phyloP scores from a whole-genome alignment of 2,888 invertebrate genomes.

The Heteromyza rotundicornis region DNA sequence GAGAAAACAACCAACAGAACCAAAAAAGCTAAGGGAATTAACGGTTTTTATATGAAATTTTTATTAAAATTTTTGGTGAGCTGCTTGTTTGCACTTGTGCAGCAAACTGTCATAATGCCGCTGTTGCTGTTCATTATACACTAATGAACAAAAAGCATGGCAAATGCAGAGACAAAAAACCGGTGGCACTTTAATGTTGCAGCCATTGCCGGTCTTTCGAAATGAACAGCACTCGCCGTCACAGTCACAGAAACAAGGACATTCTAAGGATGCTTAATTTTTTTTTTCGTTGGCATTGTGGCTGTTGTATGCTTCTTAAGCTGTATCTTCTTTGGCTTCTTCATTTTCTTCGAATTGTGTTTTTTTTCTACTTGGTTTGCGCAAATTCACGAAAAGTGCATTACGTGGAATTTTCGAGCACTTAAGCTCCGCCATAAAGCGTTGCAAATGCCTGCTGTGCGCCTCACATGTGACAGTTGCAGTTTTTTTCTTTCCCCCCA shows the following conservation, averaged over 20 bases:
- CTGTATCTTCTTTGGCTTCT: too few species aligned
- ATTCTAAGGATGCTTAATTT: slow-evolving; percentile 12
- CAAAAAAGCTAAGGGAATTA: slow-evolving; percentile 46
- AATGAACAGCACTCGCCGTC: not conserved
- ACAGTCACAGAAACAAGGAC: not conserved
- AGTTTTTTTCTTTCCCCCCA: slow-evolving; percentile 27
- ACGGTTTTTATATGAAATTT: slow-evolving; percentile 49
- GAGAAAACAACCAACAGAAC: slow-evolving; percentile 16
- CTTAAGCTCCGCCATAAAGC: slow-evolving; percentile 53
- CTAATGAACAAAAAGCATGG: slow-evolving; percentile 58
- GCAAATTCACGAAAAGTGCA: slow-evolving; percentile 42
- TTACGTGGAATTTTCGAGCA: slow-evolving; percentile 57
- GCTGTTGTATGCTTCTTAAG: not conserved
- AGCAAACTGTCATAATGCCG: slow-evolving; percentile 51
- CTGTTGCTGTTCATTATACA: slow-evolving; percentile 54
- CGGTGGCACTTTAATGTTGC: too few species aligned
- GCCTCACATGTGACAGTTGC: slow-evolving; percentile 42
- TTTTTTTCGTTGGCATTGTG: slow-evolving; percentile 17
- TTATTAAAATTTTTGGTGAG: slow-evolving; percentile 50
- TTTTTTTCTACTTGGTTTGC: slow-evolving; percentile 8
- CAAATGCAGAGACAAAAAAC: slow-evolving; percentile 37
- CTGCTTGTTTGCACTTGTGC: not conserved
- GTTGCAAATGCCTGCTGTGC: slow-evolving; percentile 28
- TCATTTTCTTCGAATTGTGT: not conserved
- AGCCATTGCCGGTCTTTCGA: slow-evolving; percentile 51